Conservation (phyloP, 2,113 vertebrate genomes). For the Panthera tigris region DNA sequence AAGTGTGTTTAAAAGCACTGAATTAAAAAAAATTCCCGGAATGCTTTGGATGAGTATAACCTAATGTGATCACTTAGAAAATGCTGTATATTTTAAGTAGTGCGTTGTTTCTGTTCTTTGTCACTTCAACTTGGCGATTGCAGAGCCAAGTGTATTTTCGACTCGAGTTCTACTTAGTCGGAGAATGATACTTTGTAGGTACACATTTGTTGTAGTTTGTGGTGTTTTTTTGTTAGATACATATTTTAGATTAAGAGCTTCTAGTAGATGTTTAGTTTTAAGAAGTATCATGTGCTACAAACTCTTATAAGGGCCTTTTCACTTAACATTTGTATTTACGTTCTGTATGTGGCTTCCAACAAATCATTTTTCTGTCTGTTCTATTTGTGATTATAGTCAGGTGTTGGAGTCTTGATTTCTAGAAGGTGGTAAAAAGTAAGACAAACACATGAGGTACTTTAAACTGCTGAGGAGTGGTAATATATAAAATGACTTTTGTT, state of each 20-base stretch:
- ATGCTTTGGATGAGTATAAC: background rate
- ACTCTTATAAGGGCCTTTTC: background rate
- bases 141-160: background rate
- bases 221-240: background rate
- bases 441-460: background rate
- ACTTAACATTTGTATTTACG: background rate
- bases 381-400: constrained; percentile 35
- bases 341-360: background rate
- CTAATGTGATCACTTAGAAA: background rate
- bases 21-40: background rate
- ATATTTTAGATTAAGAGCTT: constrained; percentile 20
- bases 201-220: background rate
- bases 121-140: background rate
- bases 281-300: background rate
- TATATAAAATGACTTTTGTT: constrained; percentile 10
- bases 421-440: constrained; percentile 11
- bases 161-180: background rate
- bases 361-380: background rate
- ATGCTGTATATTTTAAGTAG: background rate
- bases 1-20: background rate
- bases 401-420: constrained; percentile 9
- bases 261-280: background rate
- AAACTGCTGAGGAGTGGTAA: background rate
- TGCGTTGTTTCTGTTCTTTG: constrained; percentile 19
- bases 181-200: background rate